phyloP scores from a whole-genome alignment of 1,140 invertebrate genomes.

The Caenorhabditis briggsae region DNA sequence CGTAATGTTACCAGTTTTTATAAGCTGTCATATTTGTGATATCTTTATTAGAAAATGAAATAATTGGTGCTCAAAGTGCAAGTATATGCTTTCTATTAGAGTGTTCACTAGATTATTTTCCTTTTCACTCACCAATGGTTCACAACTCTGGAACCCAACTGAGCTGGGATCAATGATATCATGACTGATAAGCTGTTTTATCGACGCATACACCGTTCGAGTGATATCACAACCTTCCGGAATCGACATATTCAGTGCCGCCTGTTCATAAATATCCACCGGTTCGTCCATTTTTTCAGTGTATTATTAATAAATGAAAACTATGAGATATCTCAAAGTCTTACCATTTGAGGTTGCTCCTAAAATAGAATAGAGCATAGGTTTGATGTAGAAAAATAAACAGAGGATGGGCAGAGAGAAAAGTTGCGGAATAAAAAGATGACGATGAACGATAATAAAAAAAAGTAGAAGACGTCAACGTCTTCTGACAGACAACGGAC shows the following conservation, averaged over 20 bases:
- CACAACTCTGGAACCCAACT: constrained; percentile 36
- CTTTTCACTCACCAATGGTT: constrained; percentile 26
- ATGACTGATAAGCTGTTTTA: constrained; percentile 29
- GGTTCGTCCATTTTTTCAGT: constrained; percentile 16
- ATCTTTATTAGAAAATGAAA: too few relatives aligned
- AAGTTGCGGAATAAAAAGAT: constrained; percentile 20
- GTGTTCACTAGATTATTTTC: too few relatives aligned
- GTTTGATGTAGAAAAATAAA: too few relatives aligned
- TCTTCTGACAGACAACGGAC: background rate
- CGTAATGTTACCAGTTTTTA: too few relatives aligned
- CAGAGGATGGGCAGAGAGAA: background rate
- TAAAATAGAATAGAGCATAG: background rate
- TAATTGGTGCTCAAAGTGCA: too few relatives aligned
- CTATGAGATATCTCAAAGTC: background rate
- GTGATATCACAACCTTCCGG: constrained; percentile 44
- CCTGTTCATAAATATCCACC: constrained; percentile 51
- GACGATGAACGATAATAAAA: constrained; percentile 35
- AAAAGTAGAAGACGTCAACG: constrained; percentile 13
- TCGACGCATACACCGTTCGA: constrained; percentile 2
- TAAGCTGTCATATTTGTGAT: too few relatives aligned
- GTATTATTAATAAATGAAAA: background rate
- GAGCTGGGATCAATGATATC: constrained; percentile 39
- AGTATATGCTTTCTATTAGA: too few relatives aligned
- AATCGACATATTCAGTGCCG: constrained; percentile 34
- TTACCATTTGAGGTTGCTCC: constrained; percentile 33